Percentiles rank a stretch among this genome's conserved stretches.
These are phyloP conservation scores for Brachypteracias leptosomus DNA, from an alignment of 2,113 vertebrate genomes.

Conservation along the genomic window DNA sequence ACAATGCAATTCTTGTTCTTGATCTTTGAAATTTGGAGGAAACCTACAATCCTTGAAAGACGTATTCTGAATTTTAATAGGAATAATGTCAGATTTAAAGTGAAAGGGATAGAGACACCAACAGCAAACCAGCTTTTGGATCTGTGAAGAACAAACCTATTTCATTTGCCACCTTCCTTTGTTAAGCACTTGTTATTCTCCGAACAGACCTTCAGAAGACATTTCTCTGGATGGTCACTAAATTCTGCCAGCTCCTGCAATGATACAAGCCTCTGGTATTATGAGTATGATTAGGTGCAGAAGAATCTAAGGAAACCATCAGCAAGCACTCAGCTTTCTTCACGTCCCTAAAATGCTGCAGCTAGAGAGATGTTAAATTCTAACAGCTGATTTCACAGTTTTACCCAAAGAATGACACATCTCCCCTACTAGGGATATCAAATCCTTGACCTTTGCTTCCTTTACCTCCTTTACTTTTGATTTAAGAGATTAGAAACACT, in stretches of 20 bases:
- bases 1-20: neutral
- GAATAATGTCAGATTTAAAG: neutral
- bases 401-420: conserved; percentile 43
- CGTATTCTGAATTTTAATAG: neutral
- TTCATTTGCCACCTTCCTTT: neutral
- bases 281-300: conserved; percentile 45
- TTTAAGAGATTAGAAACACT: conserved; percentile 65
- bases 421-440: conserved; percentile 48
- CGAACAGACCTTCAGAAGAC: conserved; percentile 33
- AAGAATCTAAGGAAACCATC: conserved; percentile 60
- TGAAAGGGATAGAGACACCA: neutral
- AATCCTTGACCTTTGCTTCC: conserved; percentile 66
- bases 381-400: conserved; percentile 69
- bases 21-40: neutral
- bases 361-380: conserved; percentile 29
- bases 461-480: conserved; percentile 58
- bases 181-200: conserved; percentile 54
- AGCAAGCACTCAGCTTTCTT: conserved; percentile 18
- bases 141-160: neutral
- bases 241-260: conserved; percentile 44
- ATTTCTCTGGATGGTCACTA: conserved; percentile 56
- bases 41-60: neutral
- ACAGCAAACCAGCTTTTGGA: neutral
- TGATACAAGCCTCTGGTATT: conserved; percentile 30
- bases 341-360: neutral